Base-by-base conservation (phyloP, 2,113 vertebrate genomes). In the Halichoeres trimaculatus region DNA sequence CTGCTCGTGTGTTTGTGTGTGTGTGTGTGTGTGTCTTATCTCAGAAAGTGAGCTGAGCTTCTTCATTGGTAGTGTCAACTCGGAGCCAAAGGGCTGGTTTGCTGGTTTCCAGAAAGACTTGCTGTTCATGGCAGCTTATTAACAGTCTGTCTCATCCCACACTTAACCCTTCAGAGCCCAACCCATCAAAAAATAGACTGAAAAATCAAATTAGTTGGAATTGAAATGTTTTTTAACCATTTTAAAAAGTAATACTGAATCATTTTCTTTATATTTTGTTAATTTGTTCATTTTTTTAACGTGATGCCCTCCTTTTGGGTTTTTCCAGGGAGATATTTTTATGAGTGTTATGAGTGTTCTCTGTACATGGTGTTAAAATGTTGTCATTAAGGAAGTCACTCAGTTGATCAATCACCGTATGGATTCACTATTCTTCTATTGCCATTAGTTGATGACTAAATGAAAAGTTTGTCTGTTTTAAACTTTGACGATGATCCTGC, bases 91-190 rank as follows among this genome's bases (percentile, higher is more conserved):
- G 48, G 7, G 19, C 36, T 14, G 2, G 17, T 34, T 35, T 56
- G 19, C 36, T 14, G 2, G 17, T 34, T 35, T 56, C 16, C 50
- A 60, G 36, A 62, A 62, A 69, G 23, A 45, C n/a, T 43, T 20
- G 7, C 19, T 34, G 41, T 52, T 58, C 35, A 51, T 23, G 35
- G 34, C 40, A 48, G 40, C 41, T 68, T 76, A 23, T 54, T 45
- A 34, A 50, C n/a, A 14, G 34, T 60, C 48, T 54, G 54, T 40
- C 40, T 71, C 45, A 71, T 3, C 30, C 74, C 64, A 45, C 16
- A n/a, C n/a, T n/a, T n/a, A n/a, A n/a, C n/a, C n/a, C n/a, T n/a
- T n/a, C n/a, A n/a, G n/a, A n/a, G n/a, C n/a, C n/a, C n/a, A n/a
- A n/a, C n/a, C n/a, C n/a, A n/a, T n/a, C n/a, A n/a, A n/a, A n/a